These are phyloP conservation scores for Nothocercus nigrocapillus DNA, from an alignment of 2,113 vertebrate species.

Conservation along the genomic window DNA sequence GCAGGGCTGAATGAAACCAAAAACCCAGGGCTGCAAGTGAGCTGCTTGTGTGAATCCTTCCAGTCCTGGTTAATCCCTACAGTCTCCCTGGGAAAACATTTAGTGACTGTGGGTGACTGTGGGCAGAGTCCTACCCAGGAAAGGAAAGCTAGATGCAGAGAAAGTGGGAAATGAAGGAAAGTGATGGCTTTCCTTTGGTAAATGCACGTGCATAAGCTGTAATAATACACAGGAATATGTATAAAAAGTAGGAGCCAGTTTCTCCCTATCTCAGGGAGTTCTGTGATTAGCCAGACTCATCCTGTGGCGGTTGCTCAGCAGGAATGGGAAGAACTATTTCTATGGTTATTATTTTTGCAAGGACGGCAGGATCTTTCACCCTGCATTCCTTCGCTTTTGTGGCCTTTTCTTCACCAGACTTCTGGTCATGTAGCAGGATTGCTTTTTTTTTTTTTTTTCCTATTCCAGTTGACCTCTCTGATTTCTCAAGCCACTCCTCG, in stretches of 20 bases:
- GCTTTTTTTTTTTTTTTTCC: not conserved
- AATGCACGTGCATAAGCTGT: not conserved
- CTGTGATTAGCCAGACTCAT: not conserved
- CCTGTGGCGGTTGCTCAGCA: not conserved
- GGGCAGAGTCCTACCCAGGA: not conserved
- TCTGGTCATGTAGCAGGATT: not conserved
- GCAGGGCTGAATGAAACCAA: not conserved
- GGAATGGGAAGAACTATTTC: conserved; percentile 16
- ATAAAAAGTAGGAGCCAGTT: not conserved
- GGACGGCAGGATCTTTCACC: not conserved
- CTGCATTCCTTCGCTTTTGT: not conserved
- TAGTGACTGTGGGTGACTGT: not conserved
- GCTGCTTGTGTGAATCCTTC: not conserved
- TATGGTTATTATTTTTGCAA: not conserved
- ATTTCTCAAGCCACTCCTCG: not conserved
- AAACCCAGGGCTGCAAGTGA: rapidly evolving
- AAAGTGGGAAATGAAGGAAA: not conserved
- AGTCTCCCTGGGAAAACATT: not conserved
- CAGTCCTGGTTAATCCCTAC: no score
- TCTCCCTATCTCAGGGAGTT: not conserved
- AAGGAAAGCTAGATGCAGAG: not conserved
- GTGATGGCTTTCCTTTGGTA: not conserved
- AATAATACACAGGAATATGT: not conserved
- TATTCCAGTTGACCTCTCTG: not conserved
- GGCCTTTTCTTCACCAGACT: not conserved